These are phyloP conservation scores for Gortyna flavago DNA, from an alignment of 2,888 invertebrate species.

Conservation along the genomic window DNA sequence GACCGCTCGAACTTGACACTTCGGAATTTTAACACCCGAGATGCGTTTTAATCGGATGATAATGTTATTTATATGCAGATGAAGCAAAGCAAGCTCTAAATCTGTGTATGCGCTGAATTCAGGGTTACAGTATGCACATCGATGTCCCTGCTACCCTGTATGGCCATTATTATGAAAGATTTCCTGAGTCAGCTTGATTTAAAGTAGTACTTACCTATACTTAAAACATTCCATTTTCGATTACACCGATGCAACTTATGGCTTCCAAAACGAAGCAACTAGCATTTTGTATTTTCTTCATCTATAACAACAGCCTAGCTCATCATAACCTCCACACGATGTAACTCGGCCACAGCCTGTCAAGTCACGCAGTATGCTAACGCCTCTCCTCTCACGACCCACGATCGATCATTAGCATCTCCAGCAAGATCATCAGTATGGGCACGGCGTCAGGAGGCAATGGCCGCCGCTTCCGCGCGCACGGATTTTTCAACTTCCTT, in stretches of 20 bases:
- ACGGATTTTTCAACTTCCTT: conserved; percentile 81
- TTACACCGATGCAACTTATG: background rate
- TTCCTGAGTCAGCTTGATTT: background rate
- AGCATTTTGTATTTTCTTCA: background rate
- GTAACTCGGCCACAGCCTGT: conserved; percentile 49
- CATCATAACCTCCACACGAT: conserved; percentile 22
- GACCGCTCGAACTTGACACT: conserved; percentile 76
- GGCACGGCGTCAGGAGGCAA: conserved; percentile 77
- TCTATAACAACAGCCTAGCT: background rate
- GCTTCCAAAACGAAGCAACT: background rate
- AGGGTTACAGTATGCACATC: no score
- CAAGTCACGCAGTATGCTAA: conserved; percentile 71
- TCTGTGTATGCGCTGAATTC: conserved; percentile 6
- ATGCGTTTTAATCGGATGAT: conserved; percentile 67
- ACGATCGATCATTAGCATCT: conserved; percentile 77
- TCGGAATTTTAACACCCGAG: conserved; percentile 77
- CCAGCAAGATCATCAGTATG: conserved; percentile 80
- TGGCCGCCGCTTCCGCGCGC: conserved; percentile 83
- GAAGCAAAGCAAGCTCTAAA: conserved; percentile 49
- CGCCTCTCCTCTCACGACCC: conserved; percentile 71
- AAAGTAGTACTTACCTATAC: background rate
- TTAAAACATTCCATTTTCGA: background rate
- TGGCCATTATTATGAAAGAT: no score
- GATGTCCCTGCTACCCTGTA: no score
- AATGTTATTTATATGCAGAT: conserved; percentile 55